A percentile compares a stretch with the other conserved stretches of the same genome.
These are phyloP conservation scores for Gulo gulo DNA, from an alignment of 2,113 vertebrate species.

Conservation along the genomic window DNA sequence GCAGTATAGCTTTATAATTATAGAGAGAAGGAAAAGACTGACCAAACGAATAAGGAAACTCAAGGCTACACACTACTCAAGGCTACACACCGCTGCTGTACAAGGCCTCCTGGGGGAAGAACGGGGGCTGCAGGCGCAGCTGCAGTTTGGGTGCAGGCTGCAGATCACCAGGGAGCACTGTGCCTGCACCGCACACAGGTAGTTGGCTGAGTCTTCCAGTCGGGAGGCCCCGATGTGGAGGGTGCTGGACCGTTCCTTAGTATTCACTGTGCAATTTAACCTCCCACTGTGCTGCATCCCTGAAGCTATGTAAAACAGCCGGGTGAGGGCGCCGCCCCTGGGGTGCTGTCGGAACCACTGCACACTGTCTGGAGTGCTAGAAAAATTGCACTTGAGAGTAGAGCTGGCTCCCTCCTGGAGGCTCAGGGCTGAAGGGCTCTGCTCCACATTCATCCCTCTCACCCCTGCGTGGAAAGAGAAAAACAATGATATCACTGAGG, in stretches of 20 bases:
- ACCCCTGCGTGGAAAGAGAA: conserved; percentile 40
- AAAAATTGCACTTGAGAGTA: no score
- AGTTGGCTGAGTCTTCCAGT: no score
- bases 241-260: no score
- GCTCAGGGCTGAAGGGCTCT: background rate
- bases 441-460: background rate
- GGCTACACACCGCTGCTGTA: background rate
- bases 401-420: no score
- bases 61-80: no score
- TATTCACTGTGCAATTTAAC: no score
- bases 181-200: background rate
- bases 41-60: background rate
- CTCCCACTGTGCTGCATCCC: no score
- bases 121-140: background rate
- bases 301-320: no score
- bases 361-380: no score
- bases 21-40: background rate
- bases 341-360: no score
- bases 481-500: background rate
- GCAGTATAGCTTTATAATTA: background rate
- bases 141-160: conserved; percentile 7
- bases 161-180: background rate
- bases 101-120: background rate
- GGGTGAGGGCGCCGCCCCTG: no score
- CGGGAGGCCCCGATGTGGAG: no score